Evolutionary conservation across 2,113 vertebrate genomes (phyloP), one percentile per base, ranked within the genome.

Genomic region (Clupea harengus): DNA sequence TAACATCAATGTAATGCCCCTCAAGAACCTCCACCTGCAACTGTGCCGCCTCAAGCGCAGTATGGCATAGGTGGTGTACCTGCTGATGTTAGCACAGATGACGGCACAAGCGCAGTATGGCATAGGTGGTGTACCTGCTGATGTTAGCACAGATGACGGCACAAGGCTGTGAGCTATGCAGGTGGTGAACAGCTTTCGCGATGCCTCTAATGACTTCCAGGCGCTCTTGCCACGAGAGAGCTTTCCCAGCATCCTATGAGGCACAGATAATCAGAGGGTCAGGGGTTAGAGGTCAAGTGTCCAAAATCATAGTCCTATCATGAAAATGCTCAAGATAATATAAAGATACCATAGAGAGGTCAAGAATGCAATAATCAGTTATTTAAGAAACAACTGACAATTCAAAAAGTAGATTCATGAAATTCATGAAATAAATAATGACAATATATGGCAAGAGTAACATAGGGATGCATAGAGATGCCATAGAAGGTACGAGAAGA

Each of bases 1-100:
- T 8, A 64, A 64, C 1, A 7, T 28, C 6, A 2, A 8, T 11
- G 64, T 67, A 13, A 22, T 7, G 15, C 7, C 20, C 57, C 52
- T 57, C 15, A 57, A 57, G 11, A 57, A 57, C 52, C 18, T 20
- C 52, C 15, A n/a, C 6, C 57, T 64, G 3, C 20, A 67, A 28
- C n/a, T 2, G n/a, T 8, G 2, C 6, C 64, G 10, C n/a, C 64
- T 67, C 10, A 28, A 9, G 25, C 11, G 64, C 64, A 67, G 64
- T 9, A n/a, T 25, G 22, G 64, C n/a, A 7, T 28, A 10, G 64
- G n/a, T 39, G 13, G 28, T 15, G 72, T 78, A 96, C 92, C 94
- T 96, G 81, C 92, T 93, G 85, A 95, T 92, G 87, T 92, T 95
- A 67, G 91, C 94, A 89, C 93, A 94, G 90, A 92, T 83, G 81